phyloP scores from a whole-genome alignment of 2,888 invertebrate species.

The Leistus spinibarbis region DNA sequence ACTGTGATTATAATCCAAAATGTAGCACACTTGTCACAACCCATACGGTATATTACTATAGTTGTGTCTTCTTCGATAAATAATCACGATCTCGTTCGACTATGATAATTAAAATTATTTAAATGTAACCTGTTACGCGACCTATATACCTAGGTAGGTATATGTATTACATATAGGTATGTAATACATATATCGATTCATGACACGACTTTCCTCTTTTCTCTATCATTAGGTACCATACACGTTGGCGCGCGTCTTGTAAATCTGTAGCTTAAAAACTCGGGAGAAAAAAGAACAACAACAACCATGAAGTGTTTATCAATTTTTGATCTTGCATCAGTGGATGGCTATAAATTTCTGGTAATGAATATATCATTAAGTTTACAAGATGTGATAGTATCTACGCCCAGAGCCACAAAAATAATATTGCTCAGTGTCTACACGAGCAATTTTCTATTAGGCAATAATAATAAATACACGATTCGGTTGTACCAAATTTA shows the following conservation, averaged over 20 bases:
- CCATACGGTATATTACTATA: too few relatives aligned
- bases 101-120: slow-evolving; percentile 17
- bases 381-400: not conserved
- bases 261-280: not conserved
- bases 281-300: not conserved
- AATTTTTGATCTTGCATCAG: not conserved
- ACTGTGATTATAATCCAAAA: too few relatives aligned
- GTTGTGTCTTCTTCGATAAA: slow-evolving; percentile 1
- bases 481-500: not conserved
- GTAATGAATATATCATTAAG: not conserved
- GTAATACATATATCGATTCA: not conserved
- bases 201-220: slow-evolving; percentile 2
- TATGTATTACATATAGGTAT: too few relatives aligned
- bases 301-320: not conserved
- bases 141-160: not conserved
- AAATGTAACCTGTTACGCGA: slow-evolving; percentile 16
- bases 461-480: not conserved
- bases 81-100: slow-evolving; percentile 3
- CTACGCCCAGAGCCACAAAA: not conserved
- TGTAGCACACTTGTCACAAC: too few relatives aligned
- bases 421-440: not conserved
- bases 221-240: not conserved
- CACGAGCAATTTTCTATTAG: not conserved
- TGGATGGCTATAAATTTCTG: not conserved
- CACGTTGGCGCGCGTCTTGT: not conserved